Evolutionary conservation across 2,888 invertebrate species (phyloP), one percentile per base, ranked within the genome.

Genomic region (Chaitophorus viminalis): DNA sequence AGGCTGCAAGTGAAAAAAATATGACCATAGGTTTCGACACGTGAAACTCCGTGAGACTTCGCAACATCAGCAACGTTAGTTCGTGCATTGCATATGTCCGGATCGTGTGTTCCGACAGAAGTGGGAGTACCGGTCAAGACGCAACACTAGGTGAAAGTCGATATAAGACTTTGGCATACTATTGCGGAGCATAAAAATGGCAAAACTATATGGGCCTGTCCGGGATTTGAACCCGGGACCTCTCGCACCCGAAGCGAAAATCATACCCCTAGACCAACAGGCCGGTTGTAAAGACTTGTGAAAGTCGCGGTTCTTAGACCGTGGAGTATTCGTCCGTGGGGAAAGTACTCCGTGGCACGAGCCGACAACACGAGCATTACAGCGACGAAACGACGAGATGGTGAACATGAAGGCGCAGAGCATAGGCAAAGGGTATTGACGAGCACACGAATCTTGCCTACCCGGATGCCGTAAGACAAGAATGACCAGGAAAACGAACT

Each of bases 221-320:
- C 94, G 93, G 93, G 93, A 94, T 94, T 94, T 94, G 94, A 94
- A 94, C 93, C 94, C 94, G 93, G 94, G 94, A 94, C 94, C 94
- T 94, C 94, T 94, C 94, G 93, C 94, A 94, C 93, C 94, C 94
- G 93, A 94, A 94, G 94, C 93, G 93, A 93, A 93, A 94, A 94
- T 94, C 94, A 94, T 94, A 93, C 94, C 94, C 93, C 94, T 94
- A 94, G 94, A 94, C 94, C 94, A 94, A 93, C 93, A 93, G 93
- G 93, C 93, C 93, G 70, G 29, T 70, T 70, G 70, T 6, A 6
- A 21, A 9, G 25, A 60, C 21, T 60, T 25, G 4, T 6, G 60
- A 60, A 60, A 60, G 60, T 60, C 60, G 21, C 31, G 70, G 0
- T 17, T 4, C 17, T 70, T 70, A 70, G 70, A 31, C 17, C 31